phyloP scores from a whole-genome alignment of 2,888 invertebrate species.

The Cheilosia scutellata region DNA sequence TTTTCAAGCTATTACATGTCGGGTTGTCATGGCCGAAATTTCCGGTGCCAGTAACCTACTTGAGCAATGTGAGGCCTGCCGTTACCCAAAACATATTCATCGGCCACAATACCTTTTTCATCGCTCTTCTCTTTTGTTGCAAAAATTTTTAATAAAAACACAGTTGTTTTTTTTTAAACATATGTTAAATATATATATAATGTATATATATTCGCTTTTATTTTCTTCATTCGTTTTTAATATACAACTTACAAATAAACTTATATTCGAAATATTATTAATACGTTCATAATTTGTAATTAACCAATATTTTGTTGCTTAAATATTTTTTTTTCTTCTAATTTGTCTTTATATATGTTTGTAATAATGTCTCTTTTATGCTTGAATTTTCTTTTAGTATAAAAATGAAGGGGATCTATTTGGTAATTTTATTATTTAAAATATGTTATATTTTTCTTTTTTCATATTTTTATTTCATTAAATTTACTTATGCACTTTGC shows the following conservation, averaged over 20 bases:
- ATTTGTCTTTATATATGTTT: slow-evolving; percentile 21
- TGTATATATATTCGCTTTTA: slow-evolving; percentile 60
- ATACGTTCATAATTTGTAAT: slow-evolving; percentile 60
- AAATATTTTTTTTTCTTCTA: slow-evolving; percentile 37
- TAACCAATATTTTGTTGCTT: slow-evolving; percentile 41
- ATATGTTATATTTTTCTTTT: slow-evolving; percentile 33
- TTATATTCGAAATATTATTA: slow-evolving; percentile 59
- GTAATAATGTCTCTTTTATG: slow-evolving; percentile 21
- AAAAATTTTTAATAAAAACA: background rate
- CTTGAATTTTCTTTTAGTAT: slow-evolving; percentile 61
- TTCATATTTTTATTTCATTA: slow-evolving; percentile 14
- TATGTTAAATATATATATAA: slow-evolving; percentile 69
- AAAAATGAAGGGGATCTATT: slow-evolving; percentile 64
- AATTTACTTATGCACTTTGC: slow-evolving; percentile 37
- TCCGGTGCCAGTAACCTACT: no score
- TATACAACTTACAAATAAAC: slow-evolving; percentile 69
- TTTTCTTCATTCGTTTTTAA: slow-evolving; percentile 64
- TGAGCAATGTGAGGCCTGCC: no score
- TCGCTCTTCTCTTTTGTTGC: no score
- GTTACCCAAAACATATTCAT: no score
- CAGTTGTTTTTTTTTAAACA: slow-evolving; percentile 43
- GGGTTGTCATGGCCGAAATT: no score
- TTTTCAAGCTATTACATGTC: no score
- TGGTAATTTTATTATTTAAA: slow-evolving; percentile 55
- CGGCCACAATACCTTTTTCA: no score